Base-by-base conservation (phyloP, 2,888 invertebrate species). In the Caenorhabditis drosophilae region DNA sequence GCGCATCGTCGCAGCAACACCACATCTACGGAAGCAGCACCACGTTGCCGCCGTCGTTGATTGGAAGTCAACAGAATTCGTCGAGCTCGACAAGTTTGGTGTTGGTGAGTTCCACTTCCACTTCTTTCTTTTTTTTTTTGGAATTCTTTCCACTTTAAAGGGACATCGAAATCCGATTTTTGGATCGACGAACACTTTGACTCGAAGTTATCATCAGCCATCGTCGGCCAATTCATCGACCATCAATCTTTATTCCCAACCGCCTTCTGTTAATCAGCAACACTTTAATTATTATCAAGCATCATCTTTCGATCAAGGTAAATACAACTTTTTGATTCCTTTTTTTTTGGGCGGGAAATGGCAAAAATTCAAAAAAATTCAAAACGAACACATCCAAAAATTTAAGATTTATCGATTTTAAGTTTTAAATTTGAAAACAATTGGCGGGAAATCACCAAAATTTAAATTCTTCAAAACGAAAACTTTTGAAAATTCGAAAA, bases 101-200 rank as follows among this genome's bases (percentile, higher is more conserved):
- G 34, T 46, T 53, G 54, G 63, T 63, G 3, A 35, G 51, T 36
- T 9, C 31, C 12, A n/a, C n/a, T 36, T 36, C n/a, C n/a, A n/a
- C 7, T 4, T 15, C 36, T 4, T 36, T 36, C 16, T 36, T n/a
- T 12, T 18, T 31, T 51, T 51, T 50, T 27, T 20, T 42, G 27
- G 16, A 22, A 22, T 46, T 35, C 16, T 36, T 45, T 53, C 23
- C 16, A 22, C 36, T 36, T 36, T 36, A 36, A 36, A 36, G 16
- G 66, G 66, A n/a, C 66, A 66, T 27, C 66, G 66, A 40, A 66
- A 66, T 41, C 66, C 66, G 23, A 60, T 48, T 20, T 49, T 66
- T 34, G 60, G 66, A 12, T 58, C 58, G 15, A 45, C 31, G 1
- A 56, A 53, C 51, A 66, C 66, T 1, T 53, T 66, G 36, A 66